Evolutionary conservation across 2,113 vertebrate species (phyloP).

Genomic region (Salminus brasiliensis): DNA sequence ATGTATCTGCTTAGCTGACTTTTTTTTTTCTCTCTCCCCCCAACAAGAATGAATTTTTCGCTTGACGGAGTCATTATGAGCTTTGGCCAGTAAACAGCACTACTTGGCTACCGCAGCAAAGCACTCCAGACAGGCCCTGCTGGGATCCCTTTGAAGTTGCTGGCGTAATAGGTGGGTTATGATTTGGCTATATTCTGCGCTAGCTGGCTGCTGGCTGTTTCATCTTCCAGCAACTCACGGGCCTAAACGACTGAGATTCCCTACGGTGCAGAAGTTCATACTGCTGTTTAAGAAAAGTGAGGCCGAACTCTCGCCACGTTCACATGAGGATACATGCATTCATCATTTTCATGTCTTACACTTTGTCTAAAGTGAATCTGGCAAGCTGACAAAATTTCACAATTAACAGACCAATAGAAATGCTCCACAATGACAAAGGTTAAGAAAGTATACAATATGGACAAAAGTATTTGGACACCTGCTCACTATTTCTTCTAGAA

Average conservation of each 20-base stretch:
- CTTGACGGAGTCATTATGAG: not conserved
- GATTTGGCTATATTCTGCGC: not conserved
- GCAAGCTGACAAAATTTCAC: too few species aligned
- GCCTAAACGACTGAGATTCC: not conserved
- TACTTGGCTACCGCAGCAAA: not conserved
- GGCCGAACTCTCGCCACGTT: not conserved
- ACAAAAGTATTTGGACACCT: too few species aligned
- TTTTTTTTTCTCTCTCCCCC: too few species aligned
- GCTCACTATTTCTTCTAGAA: too few species aligned
- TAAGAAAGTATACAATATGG: too few species aligned
- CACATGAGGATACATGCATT: not conserved
- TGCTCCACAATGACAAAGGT: too few species aligned
- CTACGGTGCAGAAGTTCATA: not conserved
- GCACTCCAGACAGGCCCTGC: not conserved
- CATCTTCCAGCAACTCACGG: not conserved
- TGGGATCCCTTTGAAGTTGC: not conserved
- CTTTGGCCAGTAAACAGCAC: not conserved
- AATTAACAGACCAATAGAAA: too few species aligned
- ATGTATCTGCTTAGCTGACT: not conserved
- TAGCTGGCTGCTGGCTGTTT: not conserved
- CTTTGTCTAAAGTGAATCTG: too few species aligned
- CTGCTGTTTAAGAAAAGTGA: not conserved
- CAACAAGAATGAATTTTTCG: too few species aligned
- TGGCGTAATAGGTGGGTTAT: not conserved
- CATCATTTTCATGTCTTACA: not conserved